Evolutionary conservation across 1,140 invertebrate species (phyloP).

Genomic region (Triops cancriformis): DNA sequence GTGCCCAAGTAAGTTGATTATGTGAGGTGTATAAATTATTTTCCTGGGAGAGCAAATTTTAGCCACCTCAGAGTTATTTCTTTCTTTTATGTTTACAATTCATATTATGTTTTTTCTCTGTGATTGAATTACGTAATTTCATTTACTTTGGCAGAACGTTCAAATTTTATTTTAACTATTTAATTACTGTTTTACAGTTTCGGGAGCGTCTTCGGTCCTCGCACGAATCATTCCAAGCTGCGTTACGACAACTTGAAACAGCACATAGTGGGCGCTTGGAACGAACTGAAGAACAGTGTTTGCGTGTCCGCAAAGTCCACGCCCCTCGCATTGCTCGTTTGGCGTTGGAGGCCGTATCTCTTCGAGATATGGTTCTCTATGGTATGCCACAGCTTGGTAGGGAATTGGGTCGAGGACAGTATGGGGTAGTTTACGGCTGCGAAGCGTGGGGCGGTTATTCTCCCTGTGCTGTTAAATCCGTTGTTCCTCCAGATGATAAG

Average conservation of each 20-base stretch:
- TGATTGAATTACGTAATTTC: not conserved
- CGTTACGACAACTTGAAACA: constrained; percentile 57
- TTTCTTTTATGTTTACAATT: no score
- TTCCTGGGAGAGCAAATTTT: no score
- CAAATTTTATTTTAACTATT: not conserved
- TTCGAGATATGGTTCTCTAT: constrained; percentile 65
- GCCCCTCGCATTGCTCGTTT: constrained; percentile 71
- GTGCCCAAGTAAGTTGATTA: constrained; percentile 50
- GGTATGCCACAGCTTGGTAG: constrained; percentile 65
- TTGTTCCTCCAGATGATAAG: constrained; percentile 79
- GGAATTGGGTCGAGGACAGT: constrained; percentile 82
- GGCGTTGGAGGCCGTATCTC: constrained; percentile 74
- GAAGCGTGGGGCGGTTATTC: constrained; percentile 61
- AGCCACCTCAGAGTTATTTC: no score
- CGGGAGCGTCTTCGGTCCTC: constrained; percentile 55
- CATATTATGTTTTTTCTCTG: not conserved
- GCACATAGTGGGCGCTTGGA: constrained; percentile 63
- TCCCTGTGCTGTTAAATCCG: constrained; percentile 80
- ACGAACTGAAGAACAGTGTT: constrained; percentile 70
- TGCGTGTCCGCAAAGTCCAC: constrained; percentile 65
- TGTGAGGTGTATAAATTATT: constrained; percentile 29
- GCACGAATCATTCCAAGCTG: constrained; percentile 58
- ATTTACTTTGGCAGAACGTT: no score
- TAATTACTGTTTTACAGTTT: constrained; percentile 39
- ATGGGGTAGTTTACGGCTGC: constrained; percentile 83